Percentiles rank a stretch among this genome's conserved stretches.
These are phyloP conservation scores for Balaenoptera acutorostrata DNA, from an alignment of 2,113 vertebrate species.

Conservation along the genomic window DNA sequence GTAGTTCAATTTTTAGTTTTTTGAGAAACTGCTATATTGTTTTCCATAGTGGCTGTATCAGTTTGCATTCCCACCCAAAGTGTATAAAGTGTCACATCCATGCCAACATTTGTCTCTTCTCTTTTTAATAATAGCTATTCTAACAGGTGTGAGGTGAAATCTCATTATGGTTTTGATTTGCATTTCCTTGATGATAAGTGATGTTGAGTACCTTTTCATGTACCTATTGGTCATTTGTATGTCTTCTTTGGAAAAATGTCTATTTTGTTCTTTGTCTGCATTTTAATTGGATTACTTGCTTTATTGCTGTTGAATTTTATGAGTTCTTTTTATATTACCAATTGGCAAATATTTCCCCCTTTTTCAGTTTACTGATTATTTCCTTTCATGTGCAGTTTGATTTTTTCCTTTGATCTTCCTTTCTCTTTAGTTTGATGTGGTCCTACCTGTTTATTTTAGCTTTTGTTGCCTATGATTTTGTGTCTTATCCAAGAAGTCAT, in stretches of 20 bases:
- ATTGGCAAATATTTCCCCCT: too few relatives aligned
- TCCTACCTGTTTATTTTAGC: not conserved
- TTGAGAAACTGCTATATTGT: not conserved
- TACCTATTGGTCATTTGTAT: not conserved
- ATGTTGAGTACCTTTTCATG: not conserved
- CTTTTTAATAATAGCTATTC: not conserved
- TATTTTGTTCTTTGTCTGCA: not conserved
- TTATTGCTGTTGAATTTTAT: not conserved
- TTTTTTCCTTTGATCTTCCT: too few relatives aligned
- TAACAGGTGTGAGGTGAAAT: not conserved
- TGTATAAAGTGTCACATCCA: not conserved
- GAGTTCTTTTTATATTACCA: not conserved
- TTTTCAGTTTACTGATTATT: not conserved
- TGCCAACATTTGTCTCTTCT: not conserved
- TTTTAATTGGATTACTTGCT: not conserved
- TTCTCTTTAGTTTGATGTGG: not conserved
- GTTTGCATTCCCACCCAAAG: not conserved
- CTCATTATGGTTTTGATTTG: not conserved
- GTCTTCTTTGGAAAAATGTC: not conserved
- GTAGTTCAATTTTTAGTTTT: not conserved
- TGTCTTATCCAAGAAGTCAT: not conserved
- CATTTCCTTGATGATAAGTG: not conserved
- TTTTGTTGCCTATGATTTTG: not conserved
- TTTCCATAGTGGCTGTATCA: not conserved
- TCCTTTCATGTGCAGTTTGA: not conserved